Evolutionary conservation across 2,888 invertebrate genomes (phyloP), one percentile per base, ranked within the genome.

Genomic region (Athalia cordata): DNA sequence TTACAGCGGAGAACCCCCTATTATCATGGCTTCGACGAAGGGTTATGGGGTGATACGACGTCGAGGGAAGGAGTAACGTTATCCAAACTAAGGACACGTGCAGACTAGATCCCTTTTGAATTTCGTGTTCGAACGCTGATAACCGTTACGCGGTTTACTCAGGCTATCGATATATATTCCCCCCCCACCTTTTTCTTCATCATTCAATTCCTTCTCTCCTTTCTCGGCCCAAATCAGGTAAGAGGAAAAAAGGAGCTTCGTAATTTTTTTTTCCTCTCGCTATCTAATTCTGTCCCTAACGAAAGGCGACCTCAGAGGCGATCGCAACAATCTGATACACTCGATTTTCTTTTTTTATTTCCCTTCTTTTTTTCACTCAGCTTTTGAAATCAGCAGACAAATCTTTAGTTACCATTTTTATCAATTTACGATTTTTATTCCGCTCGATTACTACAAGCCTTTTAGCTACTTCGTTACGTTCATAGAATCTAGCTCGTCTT

Each of bases 91-190:
- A 59, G 72, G 59, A 72, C 72, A 57, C 72, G 57, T 45, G 29
- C 29, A 29, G 57, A 57, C 72, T 72, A 43, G 47, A 59, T 72
- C 57, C 72, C 57, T 59, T 72, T 72, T 47, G 59, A 72, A 72
- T 72, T 72, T 72, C 47, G 45, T 59, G 47, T 52, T 15, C 47
- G 57, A 47, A 59, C 45, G 29, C 59, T 72, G 72, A 72, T 72
- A 59, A 57, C 72, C 57, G 72, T 72, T 59, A 59, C 59, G 72
- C 59, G 72, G 72, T 59, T 59, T 72, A 72, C 47, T 57, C 72
- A 52, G 55, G 52, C 55, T 50, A 68, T 68, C 68, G 55, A 68
- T 68, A n/a, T n/a, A n/a, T n/a, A n/a, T n/a, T n/a, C n/a, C n/a
- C n/a, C n/a, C n/a, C n/a, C n/a, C n/a, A n/a, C n/a, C n/a, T n/a